Conservation (phyloP, 2,797 vertebrate genomes). For the Bradypodion pumilum region DNA sequence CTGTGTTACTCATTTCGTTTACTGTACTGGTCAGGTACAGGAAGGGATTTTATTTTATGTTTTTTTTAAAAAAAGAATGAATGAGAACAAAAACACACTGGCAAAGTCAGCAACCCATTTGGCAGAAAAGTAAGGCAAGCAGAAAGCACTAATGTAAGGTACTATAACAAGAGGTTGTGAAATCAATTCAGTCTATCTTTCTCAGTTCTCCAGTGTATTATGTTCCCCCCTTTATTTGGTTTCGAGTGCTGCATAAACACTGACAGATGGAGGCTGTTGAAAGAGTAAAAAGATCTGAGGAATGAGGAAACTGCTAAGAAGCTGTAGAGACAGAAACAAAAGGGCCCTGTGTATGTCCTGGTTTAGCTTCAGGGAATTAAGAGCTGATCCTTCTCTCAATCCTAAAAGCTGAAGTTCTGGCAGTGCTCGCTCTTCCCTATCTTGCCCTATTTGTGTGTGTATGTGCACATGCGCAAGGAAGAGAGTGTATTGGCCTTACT, state of each 20-base stretch:
- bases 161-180: not conserved
- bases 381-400: conserved; percentile 17
- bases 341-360: conserved; percentile 11
- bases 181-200: not conserved
- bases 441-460: not conserved
- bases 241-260: conserved; percentile 28
- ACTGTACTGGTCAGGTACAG: not conserved
- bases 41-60: no score
- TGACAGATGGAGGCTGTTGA: conserved; percentile 16
- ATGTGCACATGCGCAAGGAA: no score
- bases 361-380: conserved; percentile 35
- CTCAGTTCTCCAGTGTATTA: conserved; percentile 7
- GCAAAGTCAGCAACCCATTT: not conserved
- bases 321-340: conserved; percentile 19
- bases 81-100: not conserved
- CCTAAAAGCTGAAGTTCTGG: not conserved
- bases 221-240: not conserved
- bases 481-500: not conserved
- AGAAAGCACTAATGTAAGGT: not conserved
- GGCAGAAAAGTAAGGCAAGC: not conserved
- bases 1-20: not conserved
- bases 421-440: not conserved
- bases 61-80: not conserved
- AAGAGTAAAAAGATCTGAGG: conserved; percentile 33
- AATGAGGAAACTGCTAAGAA: conserved; percentile 27